Conservation (phyloP, 2,888 invertebrate genomes). For the Temnothorax unifasciatus region DNA sequence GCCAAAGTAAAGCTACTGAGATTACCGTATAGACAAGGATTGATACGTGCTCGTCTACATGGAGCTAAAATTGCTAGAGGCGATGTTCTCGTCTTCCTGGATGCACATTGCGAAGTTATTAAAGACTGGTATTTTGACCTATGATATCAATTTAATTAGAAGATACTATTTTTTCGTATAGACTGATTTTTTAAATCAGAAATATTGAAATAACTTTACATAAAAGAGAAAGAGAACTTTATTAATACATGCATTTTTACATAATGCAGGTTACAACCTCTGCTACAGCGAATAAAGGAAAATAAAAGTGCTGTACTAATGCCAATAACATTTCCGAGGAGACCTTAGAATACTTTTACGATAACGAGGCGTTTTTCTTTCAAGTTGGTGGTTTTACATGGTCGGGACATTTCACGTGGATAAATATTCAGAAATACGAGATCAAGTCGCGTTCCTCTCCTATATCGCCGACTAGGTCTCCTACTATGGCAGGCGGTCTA, state of each 20-base stretch:
- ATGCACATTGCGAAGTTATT: slow-evolving; percentile 96
- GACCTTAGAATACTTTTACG: slow-evolving; percentile 90
- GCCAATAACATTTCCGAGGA: slow-evolving; percentile 96
- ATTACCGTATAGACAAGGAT: slow-evolving; percentile 92
- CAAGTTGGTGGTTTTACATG: slow-evolving; percentile 95
- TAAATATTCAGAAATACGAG: slow-evolving; percentile 91
- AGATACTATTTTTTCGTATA: neutral
- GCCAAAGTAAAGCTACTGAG: slow-evolving; percentile 92
- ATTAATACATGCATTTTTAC: slow-evolving; percentile 22
- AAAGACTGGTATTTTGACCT: slow-evolving; percentile 89
- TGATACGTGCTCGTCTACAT: slow-evolving; percentile 95
- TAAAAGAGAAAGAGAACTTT: neutral
- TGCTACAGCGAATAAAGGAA: slow-evolving; percentile 94
- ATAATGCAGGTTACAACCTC: slow-evolving; percentile 91
- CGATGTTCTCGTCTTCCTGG: slow-evolving; percentile 94
- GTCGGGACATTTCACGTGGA: slow-evolving; percentile 98
- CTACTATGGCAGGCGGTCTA: slow-evolving; percentile 99
- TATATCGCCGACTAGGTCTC: slow-evolving; percentile 91
- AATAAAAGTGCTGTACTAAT: slow-evolving; percentile 93
- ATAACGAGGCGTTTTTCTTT: slow-evolving; percentile 82
- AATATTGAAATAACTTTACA: slow-evolving; percentile 18
- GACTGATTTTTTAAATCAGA: neutral
- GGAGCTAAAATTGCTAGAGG: slow-evolving; percentile 95
- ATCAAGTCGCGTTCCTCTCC: slow-evolving; percentile 88
- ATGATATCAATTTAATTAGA: slow-evolving; percentile 19